Evolutionary conservation across 2,888 invertebrate genomes (phyloP).

Genomic region (Galerucella nymphaeae): DNA sequence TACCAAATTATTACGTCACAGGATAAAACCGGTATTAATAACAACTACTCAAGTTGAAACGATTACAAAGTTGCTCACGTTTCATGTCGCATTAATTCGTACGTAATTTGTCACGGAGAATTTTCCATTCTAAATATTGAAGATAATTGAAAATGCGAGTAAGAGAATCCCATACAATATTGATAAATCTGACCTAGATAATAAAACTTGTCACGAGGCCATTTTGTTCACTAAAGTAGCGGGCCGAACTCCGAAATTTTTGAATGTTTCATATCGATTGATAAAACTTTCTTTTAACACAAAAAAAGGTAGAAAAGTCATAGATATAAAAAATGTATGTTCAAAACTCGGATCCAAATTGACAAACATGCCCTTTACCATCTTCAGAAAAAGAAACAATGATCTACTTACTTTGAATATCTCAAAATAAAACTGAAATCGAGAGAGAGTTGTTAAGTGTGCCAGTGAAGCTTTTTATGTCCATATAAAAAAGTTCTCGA

Average conservation of each 20-base stretch:
- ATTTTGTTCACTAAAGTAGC: background rate
- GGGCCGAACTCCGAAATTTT: background rate
- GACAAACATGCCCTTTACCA: too few species aligned
- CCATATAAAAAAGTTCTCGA: too few species aligned
- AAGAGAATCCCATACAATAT: conserved; percentile 1
- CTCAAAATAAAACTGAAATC: too few species aligned
- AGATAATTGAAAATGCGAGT: conserved; percentile 14
- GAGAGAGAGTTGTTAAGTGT: too few species aligned
- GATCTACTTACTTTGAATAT: too few species aligned
- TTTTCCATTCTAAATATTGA: background rate
- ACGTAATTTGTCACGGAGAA: conserved; percentile 1
- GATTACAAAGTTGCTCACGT: background rate
- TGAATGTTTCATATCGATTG: background rate
- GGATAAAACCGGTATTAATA: too few species aligned
- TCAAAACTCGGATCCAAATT: too few species aligned
- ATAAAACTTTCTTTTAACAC: background rate
- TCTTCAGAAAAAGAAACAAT: too few species aligned
- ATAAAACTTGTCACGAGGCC: conserved; percentile 6
- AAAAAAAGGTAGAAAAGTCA: background rate
- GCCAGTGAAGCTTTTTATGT: too few species aligned
- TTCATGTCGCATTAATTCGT: background rate
- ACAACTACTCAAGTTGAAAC: too few species aligned
- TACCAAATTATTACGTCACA: too few species aligned
- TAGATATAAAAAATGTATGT: too few species aligned
- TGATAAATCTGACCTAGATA: conserved; percentile 20